Evolutionary conservation across 2,113 vertebrate species (phyloP).

Genomic region (Zonotrichia leucophrys): DNA sequence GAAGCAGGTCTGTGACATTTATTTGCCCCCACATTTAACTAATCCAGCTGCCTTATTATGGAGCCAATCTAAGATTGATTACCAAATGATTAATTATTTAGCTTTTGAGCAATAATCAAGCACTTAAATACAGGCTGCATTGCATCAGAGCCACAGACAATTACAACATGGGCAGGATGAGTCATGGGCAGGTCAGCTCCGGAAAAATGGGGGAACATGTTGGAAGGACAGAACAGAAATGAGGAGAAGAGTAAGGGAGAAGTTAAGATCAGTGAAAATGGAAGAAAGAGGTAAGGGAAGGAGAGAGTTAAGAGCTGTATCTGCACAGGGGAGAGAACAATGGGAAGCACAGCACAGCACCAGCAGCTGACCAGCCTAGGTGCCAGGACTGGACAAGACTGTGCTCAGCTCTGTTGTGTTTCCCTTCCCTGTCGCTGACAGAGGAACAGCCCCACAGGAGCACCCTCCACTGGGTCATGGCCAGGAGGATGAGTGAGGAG

Average conservation of each 20-base stretch:
- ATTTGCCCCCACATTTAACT: background rate
- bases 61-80: background rate
- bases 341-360: background rate
- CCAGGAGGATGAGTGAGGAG: background rate
- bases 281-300: background rate
- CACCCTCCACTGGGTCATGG: background rate
- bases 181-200: fast-evolving
- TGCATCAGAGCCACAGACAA: background rate
- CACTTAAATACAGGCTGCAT: background rate
- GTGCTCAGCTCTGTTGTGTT: background rate
- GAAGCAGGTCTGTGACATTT: background rate
- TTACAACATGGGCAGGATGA: background rate
- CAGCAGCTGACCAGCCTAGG: background rate
- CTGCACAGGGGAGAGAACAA: fast-evolving
- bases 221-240: background rate
- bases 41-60: background rate
- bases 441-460: background rate
- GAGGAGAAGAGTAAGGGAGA: background rate
- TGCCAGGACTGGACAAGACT: background rate
- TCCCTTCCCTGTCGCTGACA: background rate
- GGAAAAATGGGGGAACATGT: background rate
- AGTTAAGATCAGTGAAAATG: background rate
- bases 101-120: background rate
- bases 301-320: background rate
- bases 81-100: background rate